phyloP scores from a whole-genome alignment of 2,797 vertebrate species.

The Pseudopleuronectes americanus region DNA sequence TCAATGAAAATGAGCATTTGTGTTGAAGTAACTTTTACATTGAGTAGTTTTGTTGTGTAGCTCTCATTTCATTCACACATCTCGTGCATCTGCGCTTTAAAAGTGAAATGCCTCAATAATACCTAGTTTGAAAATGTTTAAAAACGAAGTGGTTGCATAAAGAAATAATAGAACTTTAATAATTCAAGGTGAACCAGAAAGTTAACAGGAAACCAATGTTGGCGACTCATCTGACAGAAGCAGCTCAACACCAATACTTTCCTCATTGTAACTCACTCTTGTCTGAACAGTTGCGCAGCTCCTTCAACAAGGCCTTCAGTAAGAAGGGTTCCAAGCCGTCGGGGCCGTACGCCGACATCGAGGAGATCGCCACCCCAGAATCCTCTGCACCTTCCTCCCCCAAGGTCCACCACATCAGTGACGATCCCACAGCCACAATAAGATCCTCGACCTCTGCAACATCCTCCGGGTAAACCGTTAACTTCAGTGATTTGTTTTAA shows the following conservation, averaged over 20 bases:
- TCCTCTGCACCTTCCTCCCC: conserved; percentile 96
- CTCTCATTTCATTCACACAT: too few species aligned
- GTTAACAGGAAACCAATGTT: too few species aligned
- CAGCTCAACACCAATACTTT: conserved; percentile 1
- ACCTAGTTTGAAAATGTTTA: too few species aligned
- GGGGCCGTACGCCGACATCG: conserved; percentile 94
- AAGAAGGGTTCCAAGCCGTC: conserved; percentile 94
- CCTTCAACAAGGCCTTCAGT: conserved; percentile 99
- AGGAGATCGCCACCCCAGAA: conserved; percentile 96
- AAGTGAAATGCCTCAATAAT: too few species aligned
- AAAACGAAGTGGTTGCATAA: too few species aligned
- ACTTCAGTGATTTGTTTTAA: background rate
- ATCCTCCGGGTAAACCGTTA: conserved; percentile 82
- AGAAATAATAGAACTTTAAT: too few species aligned
- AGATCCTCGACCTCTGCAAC: conserved; percentile 86
- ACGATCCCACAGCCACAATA: conserved; percentile 76
- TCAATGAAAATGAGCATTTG: background rate
- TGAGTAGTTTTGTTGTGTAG: too few species aligned
- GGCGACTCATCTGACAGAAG: background rate
- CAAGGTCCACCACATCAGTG: conserved; percentile 87
- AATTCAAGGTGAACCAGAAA: too few species aligned
- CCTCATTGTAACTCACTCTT: conserved; percentile 3
- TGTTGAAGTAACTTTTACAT: background rate
- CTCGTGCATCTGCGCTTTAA: too few species aligned
- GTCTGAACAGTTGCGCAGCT: conserved; percentile 91